Percentiles rank a stretch among this genome's conserved stretches.
phyloP scores from a whole-genome alignment of 1,140 invertebrate genomes.

The Ptiloglossa arizonensis region DNA sequence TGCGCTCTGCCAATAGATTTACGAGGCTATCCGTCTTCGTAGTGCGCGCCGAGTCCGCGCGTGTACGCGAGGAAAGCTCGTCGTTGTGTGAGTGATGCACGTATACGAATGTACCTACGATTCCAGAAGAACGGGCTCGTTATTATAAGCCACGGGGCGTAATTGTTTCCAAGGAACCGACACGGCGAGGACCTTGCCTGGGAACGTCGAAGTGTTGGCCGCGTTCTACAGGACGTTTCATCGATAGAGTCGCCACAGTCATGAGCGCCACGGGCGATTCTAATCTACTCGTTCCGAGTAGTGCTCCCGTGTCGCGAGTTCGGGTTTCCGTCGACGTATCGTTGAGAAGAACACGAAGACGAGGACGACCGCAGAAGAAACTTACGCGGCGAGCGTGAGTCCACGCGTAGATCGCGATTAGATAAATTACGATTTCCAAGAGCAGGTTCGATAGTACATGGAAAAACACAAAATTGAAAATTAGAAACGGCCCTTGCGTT shows the following conservation, averaged over 20 bases:
- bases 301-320: conserved; percentile 27
- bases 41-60: conserved; percentile 49
- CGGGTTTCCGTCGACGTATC: not conserved
- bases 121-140: conserved; percentile 71
- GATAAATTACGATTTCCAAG: conserved; percentile 29
- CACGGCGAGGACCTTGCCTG: conserved; percentile 75
- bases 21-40: conserved; percentile 74
- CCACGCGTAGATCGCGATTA: conserved; percentile 38
- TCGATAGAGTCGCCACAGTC: conserved; percentile 66
- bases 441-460: not conserved
- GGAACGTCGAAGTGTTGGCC: conserved; percentile 70
- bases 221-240: conserved; percentile 67
- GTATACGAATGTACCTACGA: conserved; percentile 50
- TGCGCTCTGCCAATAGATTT: conserved; percentile 70
- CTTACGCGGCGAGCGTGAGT: conserved; percentile 10
- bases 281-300: conserved; percentile 42
- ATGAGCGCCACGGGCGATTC: conserved; percentile 59
- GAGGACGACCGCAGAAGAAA: too few species aligned
- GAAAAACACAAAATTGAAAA: conserved; percentile 38
- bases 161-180: conserved; percentile 78
- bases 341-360: too few species aligned
- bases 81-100: conserved; percentile 19
- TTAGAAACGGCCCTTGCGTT: not conserved
- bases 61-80: conserved; percentile 51
- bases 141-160: conserved; percentile 74